These are phyloP conservation scores for Piezodorus guildinii DNA, from an alignment of 1,140 invertebrate species.

Conservation along the genomic window DNA sequence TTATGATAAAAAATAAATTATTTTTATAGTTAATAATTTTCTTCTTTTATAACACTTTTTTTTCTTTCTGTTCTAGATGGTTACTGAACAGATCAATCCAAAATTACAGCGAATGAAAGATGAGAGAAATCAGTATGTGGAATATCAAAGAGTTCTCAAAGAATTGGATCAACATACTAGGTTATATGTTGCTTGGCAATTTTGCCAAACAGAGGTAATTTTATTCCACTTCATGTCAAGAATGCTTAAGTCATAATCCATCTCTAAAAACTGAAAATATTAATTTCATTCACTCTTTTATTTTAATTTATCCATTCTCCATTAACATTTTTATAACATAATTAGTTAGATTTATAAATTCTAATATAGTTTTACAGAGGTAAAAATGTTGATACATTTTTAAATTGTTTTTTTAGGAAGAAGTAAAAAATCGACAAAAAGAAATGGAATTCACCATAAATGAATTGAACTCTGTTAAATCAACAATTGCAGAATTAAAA, in stretches of 20 bases:
- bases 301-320: too few species aligned
- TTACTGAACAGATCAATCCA: conserved; percentile 79
- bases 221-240: too few species aligned
- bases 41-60: too few species aligned
- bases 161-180: conserved; percentile 76
- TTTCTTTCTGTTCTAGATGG: conserved; percentile 44
- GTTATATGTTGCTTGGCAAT: conserved; percentile 66
- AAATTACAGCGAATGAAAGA: conserved; percentile 76
- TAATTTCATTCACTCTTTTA: too few species aligned
- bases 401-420: conserved; percentile 19
- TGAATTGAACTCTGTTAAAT: conserved; percentile 36
- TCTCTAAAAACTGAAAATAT: too few species aligned
- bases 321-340: too few species aligned
- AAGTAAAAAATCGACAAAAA: conserved; percentile 41
- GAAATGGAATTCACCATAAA: conserved; percentile 41
- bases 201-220: conserved; percentile 37
- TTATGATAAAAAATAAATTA: too few species aligned
- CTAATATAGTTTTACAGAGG: neutral
- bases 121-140: conserved; percentile 72
- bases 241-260: too few species aligned
- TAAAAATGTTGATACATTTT: conserved; percentile 5
- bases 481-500: conserved; percentile 34
- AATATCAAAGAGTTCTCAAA: conserved; percentile 75
- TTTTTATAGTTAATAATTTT: too few species aligned
- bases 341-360: too few species aligned